These are phyloP conservation scores for Blera fallax DNA, from an alignment of 2,888 invertebrate species.

Conservation along the genomic window DNA sequence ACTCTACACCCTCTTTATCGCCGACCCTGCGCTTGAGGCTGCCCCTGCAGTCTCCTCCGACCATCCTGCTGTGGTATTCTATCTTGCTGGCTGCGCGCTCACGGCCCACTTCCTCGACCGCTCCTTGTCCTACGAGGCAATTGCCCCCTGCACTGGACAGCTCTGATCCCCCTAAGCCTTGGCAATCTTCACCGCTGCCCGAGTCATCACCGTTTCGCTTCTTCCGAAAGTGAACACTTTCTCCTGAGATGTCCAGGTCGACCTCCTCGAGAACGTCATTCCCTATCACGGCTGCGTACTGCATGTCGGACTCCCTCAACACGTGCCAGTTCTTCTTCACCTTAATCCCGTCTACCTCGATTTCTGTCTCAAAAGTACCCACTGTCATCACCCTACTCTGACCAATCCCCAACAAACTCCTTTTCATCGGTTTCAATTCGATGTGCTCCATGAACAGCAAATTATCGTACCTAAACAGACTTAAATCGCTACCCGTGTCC, in stretches of 20 bases:
- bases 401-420: neutral
- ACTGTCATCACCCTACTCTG: neutral
- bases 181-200: neutral
- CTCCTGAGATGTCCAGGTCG: neutral
- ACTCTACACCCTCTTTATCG: too few species aligned
- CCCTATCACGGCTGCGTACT: too few species aligned
- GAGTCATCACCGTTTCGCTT: neutral
- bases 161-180: too few species aligned
- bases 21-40: too few species aligned
- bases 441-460: neutral
- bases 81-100: too few species aligned
- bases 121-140: too few species aligned
- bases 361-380: neutral
- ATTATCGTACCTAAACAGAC: neutral
- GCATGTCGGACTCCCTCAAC: too few species aligned
- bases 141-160: too few species aligned
- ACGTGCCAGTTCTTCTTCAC: neutral
- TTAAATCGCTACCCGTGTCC: constrained; percentile 7
- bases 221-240: neutral
- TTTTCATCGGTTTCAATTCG: neutral
- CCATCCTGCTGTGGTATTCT: too few species aligned
- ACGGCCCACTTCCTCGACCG: too few species aligned
- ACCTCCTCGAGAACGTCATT: neutral
- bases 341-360: neutral
- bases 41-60: too few species aligned